These are phyloP conservation scores for Sphinx pinastri DNA, from an alignment of 2,888 invertebrate genomes.

Conservation along the genomic window DNA sequence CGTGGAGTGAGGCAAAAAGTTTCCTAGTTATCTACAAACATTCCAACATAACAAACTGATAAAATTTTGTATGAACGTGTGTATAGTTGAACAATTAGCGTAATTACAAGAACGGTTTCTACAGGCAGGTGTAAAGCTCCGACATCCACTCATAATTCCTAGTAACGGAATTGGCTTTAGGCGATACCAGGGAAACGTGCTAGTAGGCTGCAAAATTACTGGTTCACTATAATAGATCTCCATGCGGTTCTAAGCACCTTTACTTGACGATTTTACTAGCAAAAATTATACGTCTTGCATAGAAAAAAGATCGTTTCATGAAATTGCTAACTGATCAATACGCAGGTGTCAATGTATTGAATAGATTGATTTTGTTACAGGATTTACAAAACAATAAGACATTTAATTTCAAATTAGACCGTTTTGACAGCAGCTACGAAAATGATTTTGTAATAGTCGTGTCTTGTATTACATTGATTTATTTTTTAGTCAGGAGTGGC, in stretches of 20 bases:
- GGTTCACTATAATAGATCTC: slow-evolving; percentile 70
- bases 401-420: not conserved
- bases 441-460: not conserved
- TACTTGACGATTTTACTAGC: slow-evolving; percentile 61
- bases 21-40: slow-evolving; percentile 22
- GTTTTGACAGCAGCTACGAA: slow-evolving; percentile 1
- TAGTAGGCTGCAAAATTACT: slow-evolving; percentile 75
- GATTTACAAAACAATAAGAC: not conserved
- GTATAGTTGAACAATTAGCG: slow-evolving; percentile 70
- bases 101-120: slow-evolving; percentile 76
- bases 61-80: slow-evolving; percentile 42
- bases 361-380: not conserved
- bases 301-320: slow-evolving; percentile 32
- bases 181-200: slow-evolving; percentile 76
- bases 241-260: slow-evolving; percentile 72
- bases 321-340: slow-evolving; percentile 6
- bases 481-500: not conserved
- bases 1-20: slow-evolving; percentile 16
- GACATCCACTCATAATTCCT: slow-evolving; percentile 74
- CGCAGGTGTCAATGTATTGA: slow-evolving; percentile 1
- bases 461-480: not conserved
- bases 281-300: slow-evolving; percentile 45
- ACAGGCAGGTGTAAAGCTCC: slow-evolving; percentile 75
- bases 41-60: slow-evolving; percentile 27
- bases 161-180: slow-evolving; percentile 77